Percentiles rank a stretch among this genome's conserved stretches.
Evolutionary conservation across 2,797 vertebrate genomes (phyloP).

Genomic region (Schizopygopsis malacanthus): DNA sequence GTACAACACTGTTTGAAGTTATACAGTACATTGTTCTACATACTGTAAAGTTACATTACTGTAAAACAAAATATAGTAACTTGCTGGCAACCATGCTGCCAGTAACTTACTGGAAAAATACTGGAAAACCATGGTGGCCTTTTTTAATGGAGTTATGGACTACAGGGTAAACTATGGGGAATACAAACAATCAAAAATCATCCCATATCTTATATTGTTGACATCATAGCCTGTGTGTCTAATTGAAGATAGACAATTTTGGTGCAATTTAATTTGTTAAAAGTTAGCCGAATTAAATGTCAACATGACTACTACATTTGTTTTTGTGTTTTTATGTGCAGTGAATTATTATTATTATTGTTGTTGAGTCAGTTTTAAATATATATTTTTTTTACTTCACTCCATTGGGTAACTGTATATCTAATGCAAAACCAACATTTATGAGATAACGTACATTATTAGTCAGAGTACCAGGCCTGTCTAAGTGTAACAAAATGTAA

Average conservation of each 20-base stretch:
- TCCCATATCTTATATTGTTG: slow-evolving; percentile 4
- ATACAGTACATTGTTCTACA: no score
- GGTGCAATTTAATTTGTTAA: neutral
- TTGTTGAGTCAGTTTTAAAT: neutral
- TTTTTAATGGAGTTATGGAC: neutral
- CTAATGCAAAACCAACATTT: slow-evolving; percentile 2
- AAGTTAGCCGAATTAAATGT: neutral
- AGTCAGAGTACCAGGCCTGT: neutral
- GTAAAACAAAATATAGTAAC: no score
- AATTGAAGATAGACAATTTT: neutral
- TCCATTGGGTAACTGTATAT: neutral
- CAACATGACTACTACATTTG: neutral
- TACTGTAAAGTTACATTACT: no score
- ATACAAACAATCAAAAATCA: neutral
- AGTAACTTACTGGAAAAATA: no score
- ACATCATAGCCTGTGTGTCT: neutral
- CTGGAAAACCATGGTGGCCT: no score
- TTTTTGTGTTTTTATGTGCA: neutral
- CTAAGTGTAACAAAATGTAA: neutral
- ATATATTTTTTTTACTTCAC: neutral
- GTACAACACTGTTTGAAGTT: no score
- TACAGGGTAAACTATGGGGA: neutral
- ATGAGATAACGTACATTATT: neutral
- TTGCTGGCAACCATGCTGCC: no score
- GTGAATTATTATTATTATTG: neutral